Base-by-base conservation (phyloP, 2,888 invertebrate species). In the Conchocele bisecta region DNA sequence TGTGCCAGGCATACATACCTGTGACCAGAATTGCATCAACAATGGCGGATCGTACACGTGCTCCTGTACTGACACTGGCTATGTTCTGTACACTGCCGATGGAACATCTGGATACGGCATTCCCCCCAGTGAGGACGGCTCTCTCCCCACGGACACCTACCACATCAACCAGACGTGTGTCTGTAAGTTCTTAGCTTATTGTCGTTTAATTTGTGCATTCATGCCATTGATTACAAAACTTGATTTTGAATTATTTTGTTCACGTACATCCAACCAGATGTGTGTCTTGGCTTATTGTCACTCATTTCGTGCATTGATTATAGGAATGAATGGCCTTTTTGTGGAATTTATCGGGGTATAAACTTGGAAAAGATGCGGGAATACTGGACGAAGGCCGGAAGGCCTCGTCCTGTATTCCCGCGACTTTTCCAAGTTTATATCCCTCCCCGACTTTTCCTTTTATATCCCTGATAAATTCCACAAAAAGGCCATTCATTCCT, bases 81-180 rank as follows among this genome's bases (percentile, higher is more conserved):
- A 94, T 88, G 97, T 98, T 88, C 92, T 99, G 15, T 79, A 60
- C 35, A 57, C 59, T 9, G 54, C 35, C 98, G 97, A 98, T 87
- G 98, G 98, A 7, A 98, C 98, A 0, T 96, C 97, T 71, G 97
- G 97, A 15, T 97, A 95, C 87, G 88, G 92, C 53, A 94, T 98
- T 58, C 96, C 96, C 84, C 92, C 93, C 61, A 94, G 95, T 94
- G 98, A 99, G 92, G 95, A 94, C 59, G 98, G 99, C 5, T 93
- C 95, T 74, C 93, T 96, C 68, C 96, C 97, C 86, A 97, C 97
- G 0, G 98, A 98, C 88, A 93, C 95, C 1, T 96, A 95, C 89
- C 95, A 96, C 89, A 94, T 95, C 82, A 98, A 98, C 90, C 98
- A 98, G 92, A 96, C 98, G 31, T 98, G 98, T 91, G 98, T 98